A percentile compares a stretch with the other conserved stretches of the same genome.
Conservation (phyloP, 2,888 invertebrate genomes). For the Sminthurides aquaticus region DNA sequence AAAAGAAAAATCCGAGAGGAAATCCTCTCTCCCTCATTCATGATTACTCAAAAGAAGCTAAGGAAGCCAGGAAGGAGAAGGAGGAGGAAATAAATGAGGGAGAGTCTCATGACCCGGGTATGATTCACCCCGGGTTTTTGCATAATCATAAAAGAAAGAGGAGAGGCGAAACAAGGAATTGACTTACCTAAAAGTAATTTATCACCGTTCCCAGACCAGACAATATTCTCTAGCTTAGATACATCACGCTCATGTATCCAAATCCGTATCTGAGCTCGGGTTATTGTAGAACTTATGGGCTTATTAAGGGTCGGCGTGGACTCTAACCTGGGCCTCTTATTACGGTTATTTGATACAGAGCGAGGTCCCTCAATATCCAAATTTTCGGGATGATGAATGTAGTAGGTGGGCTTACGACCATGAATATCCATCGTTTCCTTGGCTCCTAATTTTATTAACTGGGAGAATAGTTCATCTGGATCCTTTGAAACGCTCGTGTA, state of each 20-base stretch:
- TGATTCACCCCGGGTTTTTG: too few species aligned
- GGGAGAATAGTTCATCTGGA: conserved; percentile 55
- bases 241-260: conserved; percentile 92
- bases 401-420: conserved; percentile 55
- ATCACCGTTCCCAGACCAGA: conserved; percentile 84
- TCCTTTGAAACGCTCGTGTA: conserved; percentile 59
- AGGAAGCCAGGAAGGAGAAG: too few species aligned
- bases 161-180: too few species aligned
- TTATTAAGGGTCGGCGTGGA: conserved; percentile 14
- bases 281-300: conserved; percentile 50
- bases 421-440: conserved; percentile 57
- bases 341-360: conserved; percentile 21
- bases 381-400: conserved; percentile 53
- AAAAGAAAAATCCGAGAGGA: too few species aligned
- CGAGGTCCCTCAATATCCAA: conserved; percentile 49
- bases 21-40: too few species aligned
- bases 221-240: conserved; percentile 72
- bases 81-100: too few species aligned
- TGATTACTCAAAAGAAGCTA: too few species aligned
- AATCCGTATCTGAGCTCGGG: conserved; percentile 81
- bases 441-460: conserved; percentile 57
- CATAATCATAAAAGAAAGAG: too few species aligned
- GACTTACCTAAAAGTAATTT: conserved; percentile 54
- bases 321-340: conserved; percentile 20
- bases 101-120: too few species aligned